Percentiles rank a stretch among this genome's conserved stretches.
Conservation (phyloP, 2,113 vertebrate species). For the Sphyrna mokarran region DNA sequence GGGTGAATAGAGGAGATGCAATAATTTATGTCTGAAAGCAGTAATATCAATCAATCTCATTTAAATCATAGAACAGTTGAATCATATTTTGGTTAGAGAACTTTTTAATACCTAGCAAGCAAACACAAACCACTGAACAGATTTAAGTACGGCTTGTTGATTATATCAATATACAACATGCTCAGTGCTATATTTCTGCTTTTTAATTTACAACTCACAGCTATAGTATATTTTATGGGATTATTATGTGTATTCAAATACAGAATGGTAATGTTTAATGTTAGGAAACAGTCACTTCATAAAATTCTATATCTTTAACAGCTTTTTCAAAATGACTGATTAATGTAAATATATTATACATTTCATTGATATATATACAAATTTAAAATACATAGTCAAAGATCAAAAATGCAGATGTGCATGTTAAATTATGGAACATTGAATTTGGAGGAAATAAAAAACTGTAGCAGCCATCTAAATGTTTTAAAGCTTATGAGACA, state of each 20-base stretch:
- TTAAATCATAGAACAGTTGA: background rate
- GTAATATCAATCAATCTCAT: background rate
- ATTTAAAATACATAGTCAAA: conserved; percentile 24
- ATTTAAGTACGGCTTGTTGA: background rate
- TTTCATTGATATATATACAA: conserved; percentile 36
- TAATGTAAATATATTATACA: conserved; percentile 40
- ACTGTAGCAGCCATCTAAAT: conserved; percentile 46
- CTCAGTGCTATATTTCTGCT: background rate
- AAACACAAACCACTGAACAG: background rate
- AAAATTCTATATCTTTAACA: conserved; percentile 16
- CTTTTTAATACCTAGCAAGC: background rate
- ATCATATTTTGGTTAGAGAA: background rate
- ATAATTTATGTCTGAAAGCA: background rate
- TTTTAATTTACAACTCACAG: background rate
- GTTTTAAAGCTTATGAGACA: conserved; percentile 49
- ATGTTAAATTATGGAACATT: conserved; percentile 38
- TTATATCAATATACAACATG: background rate
- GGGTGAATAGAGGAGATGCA: background rate
- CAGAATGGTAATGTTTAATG: background rate
- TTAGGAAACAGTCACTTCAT: background rate
- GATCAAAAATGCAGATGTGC: conserved; percentile 39
- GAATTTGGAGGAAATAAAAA: conserved; percentile 36
- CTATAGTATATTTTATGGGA: background rate
- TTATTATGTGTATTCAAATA: background rate
- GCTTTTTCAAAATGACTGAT: background rate